phyloP scores from a whole-genome alignment of 1,140 invertebrate species.

The Lasaia peninsularis region DNA sequence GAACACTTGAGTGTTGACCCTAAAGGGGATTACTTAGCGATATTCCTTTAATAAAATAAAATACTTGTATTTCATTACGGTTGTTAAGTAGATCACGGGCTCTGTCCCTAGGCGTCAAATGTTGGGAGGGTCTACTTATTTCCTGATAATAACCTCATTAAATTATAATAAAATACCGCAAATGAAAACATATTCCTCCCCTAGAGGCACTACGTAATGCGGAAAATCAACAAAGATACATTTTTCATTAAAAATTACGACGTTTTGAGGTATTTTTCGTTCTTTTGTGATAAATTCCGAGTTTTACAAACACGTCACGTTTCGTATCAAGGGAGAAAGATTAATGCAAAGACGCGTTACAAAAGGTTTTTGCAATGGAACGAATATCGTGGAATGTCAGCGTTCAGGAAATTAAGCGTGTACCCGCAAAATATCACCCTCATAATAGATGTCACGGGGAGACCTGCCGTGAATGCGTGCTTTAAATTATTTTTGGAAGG shows the following conservation, averaged over 20 bases:
- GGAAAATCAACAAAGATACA: slow-evolving; percentile 8
- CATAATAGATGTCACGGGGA: slow-evolving; percentile 9
- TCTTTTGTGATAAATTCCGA: slow-evolving; percentile 12
- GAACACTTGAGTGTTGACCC: too few relatives aligned
- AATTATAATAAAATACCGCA: neutral
- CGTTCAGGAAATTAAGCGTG: slow-evolving; percentile 12
- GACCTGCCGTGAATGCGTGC: slow-evolving; percentile 2
- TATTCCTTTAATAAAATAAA: neutral
- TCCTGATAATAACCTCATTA: neutral
- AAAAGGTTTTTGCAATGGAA: slow-evolving; percentile 11
- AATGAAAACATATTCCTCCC: neutral
- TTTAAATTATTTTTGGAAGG: slow-evolving; percentile 7
- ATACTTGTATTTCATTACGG: too few relatives aligned
- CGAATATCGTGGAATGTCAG: slow-evolving; percentile 10
- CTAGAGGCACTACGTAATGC: neutral
- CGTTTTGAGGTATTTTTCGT: slow-evolving; percentile 9
- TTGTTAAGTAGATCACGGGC: neutral
- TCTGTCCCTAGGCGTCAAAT: neutral
- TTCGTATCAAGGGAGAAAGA: slow-evolving; percentile 6
- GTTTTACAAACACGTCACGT: slow-evolving; percentile 10
- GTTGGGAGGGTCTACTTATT: neutral
- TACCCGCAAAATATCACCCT: slow-evolving; percentile 9
- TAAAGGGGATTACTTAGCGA: too few relatives aligned
- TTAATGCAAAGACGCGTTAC: slow-evolving; percentile 10
- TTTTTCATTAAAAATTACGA: slow-evolving; percentile 11